Base-by-base conservation (phyloP, 2,797 vertebrate genomes). In the Ptychadena robeensis region DNA sequence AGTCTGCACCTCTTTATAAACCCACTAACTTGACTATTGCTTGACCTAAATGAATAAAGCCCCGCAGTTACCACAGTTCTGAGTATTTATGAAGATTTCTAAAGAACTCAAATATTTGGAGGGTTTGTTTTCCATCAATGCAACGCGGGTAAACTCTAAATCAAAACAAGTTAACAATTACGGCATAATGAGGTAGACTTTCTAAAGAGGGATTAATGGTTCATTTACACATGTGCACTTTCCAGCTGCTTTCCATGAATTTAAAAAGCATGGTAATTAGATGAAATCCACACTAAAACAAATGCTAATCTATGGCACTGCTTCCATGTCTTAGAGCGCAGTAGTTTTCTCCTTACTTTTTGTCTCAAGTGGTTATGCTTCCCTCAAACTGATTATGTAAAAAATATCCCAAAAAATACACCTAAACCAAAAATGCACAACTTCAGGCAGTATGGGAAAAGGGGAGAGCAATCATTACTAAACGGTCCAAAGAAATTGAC, bases 191-290 rank as follows among this genome's bases (percentile, higher is more conserved):
- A 68, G 76, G 38, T 15, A 32, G 28, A 37, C n/a, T 68, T 68
- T 57, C 76, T 53, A 79, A 12, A 68, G 40, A 7, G 0, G 75
- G 40, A 68, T 68, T 34, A 79, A 32, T 31, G 28, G 61, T 31
- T 79, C n/a, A 34, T 68, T 77, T 48, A 77, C 76, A 68, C 61
- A 65, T 68, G 64, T 68, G 64, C 32, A 64, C 22, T 68, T 79
- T 68, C 48, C 40, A 57, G 40, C 40, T 35, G 40, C 11, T 79
- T 48, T 68, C 63, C 30, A 57, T 68, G 40, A 37, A 77, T 66
- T 77, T 77, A 66, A 75, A 75, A 64, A 25, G 59, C 37, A 77
- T 66, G 74, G 35, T 66, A 77, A 77, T 77, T 14, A 77, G 63
- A 40, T 4, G 61, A 65, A 66, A 66, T 66, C 30, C 15, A 65